These are phyloP conservation scores for Cynaeus angustus DNA, from an alignment of 2,888 invertebrate species.

Conservation along the genomic window DNA sequence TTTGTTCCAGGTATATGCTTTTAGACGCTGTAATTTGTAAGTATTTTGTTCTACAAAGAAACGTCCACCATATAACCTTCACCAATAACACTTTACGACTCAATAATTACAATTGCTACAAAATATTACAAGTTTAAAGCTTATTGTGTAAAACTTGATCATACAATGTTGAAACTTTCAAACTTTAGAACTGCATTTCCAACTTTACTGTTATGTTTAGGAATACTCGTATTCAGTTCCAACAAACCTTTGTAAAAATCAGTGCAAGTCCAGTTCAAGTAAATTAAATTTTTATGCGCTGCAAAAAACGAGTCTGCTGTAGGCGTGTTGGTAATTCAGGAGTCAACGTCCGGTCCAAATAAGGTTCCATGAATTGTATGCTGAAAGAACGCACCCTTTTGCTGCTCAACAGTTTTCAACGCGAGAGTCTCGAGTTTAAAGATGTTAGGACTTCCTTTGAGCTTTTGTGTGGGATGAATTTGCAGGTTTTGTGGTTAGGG, in stretches of 20 bases:
- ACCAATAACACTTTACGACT: slow-evolving; percentile 42
- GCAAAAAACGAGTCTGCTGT: slow-evolving; percentile 38
- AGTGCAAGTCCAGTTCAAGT: slow-evolving; percentile 16
- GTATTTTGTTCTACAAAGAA: not conserved
- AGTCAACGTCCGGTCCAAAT: slow-evolving; percentile 40
- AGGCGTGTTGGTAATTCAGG: slow-evolving; percentile 34
- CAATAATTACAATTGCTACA: slow-evolving; percentile 36
- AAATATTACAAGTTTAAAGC: slow-evolving; percentile 20
- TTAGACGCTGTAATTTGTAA: slow-evolving; percentile 1
- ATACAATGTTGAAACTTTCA: not conserved
- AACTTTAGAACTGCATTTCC: not conserved
- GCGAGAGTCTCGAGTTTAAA: slow-evolving; percentile 7
- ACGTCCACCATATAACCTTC: not conserved
- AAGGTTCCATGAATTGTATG: slow-evolving; percentile 15
- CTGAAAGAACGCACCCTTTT: slow-evolving; percentile 21
- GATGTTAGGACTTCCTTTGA: slow-evolving; percentile 2
- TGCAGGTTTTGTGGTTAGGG: slow-evolving; percentile 3
- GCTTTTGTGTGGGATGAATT: not conserved
- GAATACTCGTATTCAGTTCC: not conserved
- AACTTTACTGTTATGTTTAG: slow-evolving; percentile 3
- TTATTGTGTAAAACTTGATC: slow-evolving; percentile 20
- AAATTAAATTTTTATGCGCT: slow-evolving; percentile 23
- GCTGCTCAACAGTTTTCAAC: slow-evolving; percentile 6
- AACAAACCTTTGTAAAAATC: slow-evolving; percentile 9
- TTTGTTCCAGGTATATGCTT: slow-evolving; percentile 9